Base-by-base conservation (phyloP, 2,888 invertebrate species). In the Chymomyza fuscimana region DNA sequence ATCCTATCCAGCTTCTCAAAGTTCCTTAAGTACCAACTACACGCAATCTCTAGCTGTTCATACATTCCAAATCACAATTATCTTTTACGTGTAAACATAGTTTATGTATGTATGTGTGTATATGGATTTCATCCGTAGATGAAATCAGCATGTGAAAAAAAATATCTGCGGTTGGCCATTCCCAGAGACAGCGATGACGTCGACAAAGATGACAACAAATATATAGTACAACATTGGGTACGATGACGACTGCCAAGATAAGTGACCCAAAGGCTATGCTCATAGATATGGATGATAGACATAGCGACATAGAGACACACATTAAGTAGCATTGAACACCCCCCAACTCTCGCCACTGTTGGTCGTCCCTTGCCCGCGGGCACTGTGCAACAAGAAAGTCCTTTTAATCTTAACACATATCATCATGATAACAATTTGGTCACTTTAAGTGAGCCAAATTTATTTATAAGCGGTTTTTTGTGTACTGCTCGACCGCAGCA, bases 361-460 rank as follows among this genome's bases (percentile, higher is more conserved):
- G 73, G 74, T 70, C 2, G 12, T 46, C 12, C 12, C 40, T 46
- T 46, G 40, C 40, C 73, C 63, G 60, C 68, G 74, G 74, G 73
- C 77, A 32, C 32, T 60, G 60, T 72, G 72, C 79, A 88, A 90
- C 90, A 90, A 88, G 90, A 87, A 90, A 90, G 89, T 90, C 88
- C 91, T 90, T 89, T 90, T 90, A 90, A 90, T 90, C 91, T 87
- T 85, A 85, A 83, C 90, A 89, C 89, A 90, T 88, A 90, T 90
- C 90, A 90, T 90, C 90, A 90, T 80, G 89, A 90, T 90, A 91
- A 90, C 90, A 90, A 91, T 90, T 88, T 89, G 91, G 90, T 90
- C 90, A 90, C 91, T 90, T 89, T 88, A 91, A 90, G 90, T 91
- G 90, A 89, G 88, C 89, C 90, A 91, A 91, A 91, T 91, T 90